Base-by-base conservation (phyloP, 92 coral and sea anemone species). In the Actinostola sp. region DNA sequence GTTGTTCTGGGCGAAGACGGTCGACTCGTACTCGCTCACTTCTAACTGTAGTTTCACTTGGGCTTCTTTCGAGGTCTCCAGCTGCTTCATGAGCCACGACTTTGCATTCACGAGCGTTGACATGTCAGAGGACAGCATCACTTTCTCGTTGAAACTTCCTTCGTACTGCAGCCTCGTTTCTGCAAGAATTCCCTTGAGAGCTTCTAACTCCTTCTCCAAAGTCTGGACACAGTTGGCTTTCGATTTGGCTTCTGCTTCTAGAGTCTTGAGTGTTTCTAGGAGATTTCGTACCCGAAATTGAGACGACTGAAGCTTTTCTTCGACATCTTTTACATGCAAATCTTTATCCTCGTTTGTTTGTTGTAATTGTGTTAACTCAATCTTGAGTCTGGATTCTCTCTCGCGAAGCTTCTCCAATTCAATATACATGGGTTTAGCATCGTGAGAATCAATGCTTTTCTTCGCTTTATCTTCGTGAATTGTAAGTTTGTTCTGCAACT, bases 1-100 rank as follows among this genome's bases (percentile, higher is more conserved):
- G 16, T 60, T 85, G 21, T 70, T 84, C 63, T 91, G 91, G 14
- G 50, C 41, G 2, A 92, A 77, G 12, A 87, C 24, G 11, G 83
- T 67, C 8, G 87, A 70, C 46, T 87, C 84, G 14, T 72, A 76
- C 17, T 91, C 92, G 21, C 80, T 76, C 10, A 85, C 39, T 77
- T 87, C 89, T 51, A 91, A 53, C 48, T 91, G 92, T 15, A 91
- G 76, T 61, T 84, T 87, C n/a, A 76, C 77, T 28, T 86, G 87
- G n/a, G 90, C 81, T 24, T 91, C 97, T 58, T 84, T 85, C 5
- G 90, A 78, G 2, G 68, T 67, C 8, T 75, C 79, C 49, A 87
- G 60, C 67, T 91, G 97, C 67, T 84, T 83, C 70, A 88, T 86
- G 0, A 86, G 84, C 89, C 87, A 76, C 11, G 86, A 72, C 66